These are phyloP conservation scores for Bovichtus variegatus DNA, from an alignment of 2,797 vertebrate genomes.

Conservation along the genomic window DNA sequence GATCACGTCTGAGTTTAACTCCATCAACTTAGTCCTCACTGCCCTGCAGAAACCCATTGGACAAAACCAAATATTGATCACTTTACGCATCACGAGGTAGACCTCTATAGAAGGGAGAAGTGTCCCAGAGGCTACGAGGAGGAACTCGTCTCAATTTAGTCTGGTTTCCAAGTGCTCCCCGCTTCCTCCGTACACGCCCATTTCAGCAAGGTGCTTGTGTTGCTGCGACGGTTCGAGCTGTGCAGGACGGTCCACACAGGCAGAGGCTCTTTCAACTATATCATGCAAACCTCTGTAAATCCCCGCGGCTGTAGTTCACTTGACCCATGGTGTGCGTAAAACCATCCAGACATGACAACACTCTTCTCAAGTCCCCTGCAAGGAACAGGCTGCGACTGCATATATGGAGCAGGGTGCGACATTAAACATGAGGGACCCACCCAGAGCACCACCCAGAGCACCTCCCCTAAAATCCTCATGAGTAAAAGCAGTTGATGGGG, in stretches of 20 bases:
- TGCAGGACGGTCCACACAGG: conserved; percentile 47
- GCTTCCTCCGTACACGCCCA: conserved; percentile 58
- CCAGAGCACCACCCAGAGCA: conserved; percentile 76
- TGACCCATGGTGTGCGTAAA: conserved; percentile 38
- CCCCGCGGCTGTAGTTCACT: conserved; percentile 13
- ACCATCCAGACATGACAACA: conserved; percentile 16
- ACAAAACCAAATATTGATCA: conserved; percentile 37
- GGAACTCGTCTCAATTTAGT: conserved; percentile 37
- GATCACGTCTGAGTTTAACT: conserved; percentile 52
- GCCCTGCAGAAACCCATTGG: conserved; percentile 33
- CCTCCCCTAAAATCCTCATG: conserved; percentile 72
- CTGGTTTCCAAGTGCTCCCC: conserved; percentile 39
- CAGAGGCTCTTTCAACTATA: conserved; percentile 1
- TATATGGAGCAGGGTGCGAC: too few relatives aligned
- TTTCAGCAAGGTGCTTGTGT: conserved; percentile 61
- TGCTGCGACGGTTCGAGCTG: conserved; percentile 39
- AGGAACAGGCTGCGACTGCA: conserved; percentile 34
- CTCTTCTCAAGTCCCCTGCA: conserved; percentile 41
- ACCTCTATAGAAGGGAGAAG: conserved; percentile 2
- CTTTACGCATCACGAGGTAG: conserved; percentile 53
- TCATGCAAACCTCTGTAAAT: conserved; percentile 49
- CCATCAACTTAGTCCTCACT: conserved; percentile 60
- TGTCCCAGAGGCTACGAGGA: conserved; percentile 23
- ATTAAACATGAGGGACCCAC: conserved; percentile 81
- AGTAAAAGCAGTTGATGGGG: conserved; percentile 59